These are phyloP conservation scores for Mesoligia furuncula DNA, from an alignment of 2,888 invertebrate genomes.

Conservation along the genomic window DNA sequence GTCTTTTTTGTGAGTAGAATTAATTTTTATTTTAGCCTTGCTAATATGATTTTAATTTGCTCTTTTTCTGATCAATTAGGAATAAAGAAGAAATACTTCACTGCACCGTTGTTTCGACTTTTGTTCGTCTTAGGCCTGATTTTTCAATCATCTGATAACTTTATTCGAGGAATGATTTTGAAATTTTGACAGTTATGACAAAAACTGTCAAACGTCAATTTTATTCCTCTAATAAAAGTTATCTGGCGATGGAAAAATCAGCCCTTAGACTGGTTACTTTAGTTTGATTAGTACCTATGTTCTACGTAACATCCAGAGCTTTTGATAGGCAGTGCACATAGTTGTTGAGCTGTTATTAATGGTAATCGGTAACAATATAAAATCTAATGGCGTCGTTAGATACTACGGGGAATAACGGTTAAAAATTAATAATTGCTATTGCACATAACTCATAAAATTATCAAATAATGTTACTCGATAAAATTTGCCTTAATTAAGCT, in stretches of 20 bases:
- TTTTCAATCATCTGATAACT: too few relatives aligned
- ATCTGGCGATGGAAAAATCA: too few relatives aligned
- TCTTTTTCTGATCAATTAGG: not conserved
- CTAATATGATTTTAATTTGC: slow-evolving; percentile 25
- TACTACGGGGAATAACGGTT: slow-evolving; percentile 12
- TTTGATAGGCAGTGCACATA: slow-evolving; percentile 9
- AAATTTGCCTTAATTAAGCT: slow-evolving; percentile 35
- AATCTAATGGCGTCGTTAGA: slow-evolving; percentile 39
- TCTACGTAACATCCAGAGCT: slow-evolving; percentile 9
- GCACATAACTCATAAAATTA: slow-evolving; percentile 15
- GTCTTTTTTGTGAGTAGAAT: slow-evolving; percentile 1
- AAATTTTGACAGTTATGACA: too few relatives aligned
- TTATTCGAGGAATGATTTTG: too few relatives aligned
- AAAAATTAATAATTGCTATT: slow-evolving; percentile 17
- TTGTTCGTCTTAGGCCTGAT: not conserved
- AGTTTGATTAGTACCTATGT: slow-evolving; percentile 4
- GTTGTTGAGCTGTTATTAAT: slow-evolving; percentile 11
- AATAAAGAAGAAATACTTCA: not conserved
- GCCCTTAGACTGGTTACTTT: not conserved
- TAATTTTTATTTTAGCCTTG: not conserved
- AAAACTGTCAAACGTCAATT: too few relatives aligned
- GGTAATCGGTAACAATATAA: slow-evolving; percentile 25
- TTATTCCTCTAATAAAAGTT: too few relatives aligned
- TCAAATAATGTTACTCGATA: slow-evolving; percentile 28
- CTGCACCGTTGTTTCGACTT: not conserved